Evolutionary conservation across 2,113 vertebrate species (phyloP).

Genomic region (Sinocyclocheilus rhinocerous): DNA sequence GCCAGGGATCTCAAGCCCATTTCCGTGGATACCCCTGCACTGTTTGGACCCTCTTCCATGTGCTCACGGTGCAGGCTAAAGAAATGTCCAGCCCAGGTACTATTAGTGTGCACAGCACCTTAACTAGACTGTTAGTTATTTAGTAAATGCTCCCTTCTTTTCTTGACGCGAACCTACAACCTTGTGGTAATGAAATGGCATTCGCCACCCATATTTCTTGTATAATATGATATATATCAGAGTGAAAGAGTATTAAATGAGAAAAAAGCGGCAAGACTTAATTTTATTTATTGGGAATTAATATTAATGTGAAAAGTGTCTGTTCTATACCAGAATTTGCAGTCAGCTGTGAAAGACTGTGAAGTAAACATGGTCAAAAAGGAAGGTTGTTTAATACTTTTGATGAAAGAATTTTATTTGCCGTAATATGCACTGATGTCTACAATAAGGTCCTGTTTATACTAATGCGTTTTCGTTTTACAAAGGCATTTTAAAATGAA

Average conservation of each 20-base stretch:
- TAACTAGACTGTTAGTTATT: background rate
- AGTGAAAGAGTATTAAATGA: background rate
- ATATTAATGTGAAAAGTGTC: too few relatives aligned
- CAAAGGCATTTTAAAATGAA: too few relatives aligned
- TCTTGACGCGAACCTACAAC: background rate
- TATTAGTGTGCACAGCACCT: background rate
- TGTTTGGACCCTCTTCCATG: conserved; percentile 90
- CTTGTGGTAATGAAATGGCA: background rate
- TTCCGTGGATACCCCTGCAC: conserved; percentile 88
- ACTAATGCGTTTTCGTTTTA: too few relatives aligned
- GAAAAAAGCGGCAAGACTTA: too few relatives aligned
- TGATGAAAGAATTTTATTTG: background rate
- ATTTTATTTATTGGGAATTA: too few relatives aligned
- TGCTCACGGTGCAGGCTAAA: conserved; percentile 84
- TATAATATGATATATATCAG: background rate
- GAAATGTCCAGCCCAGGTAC: conserved; percentile 60
- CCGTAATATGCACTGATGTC: background rate
- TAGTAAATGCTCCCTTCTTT: background rate
- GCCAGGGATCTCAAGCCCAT: conserved; percentile 83
- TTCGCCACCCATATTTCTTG: background rate
- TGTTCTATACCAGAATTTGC: too few relatives aligned
- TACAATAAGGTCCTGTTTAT: background rate
- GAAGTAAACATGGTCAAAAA: too few relatives aligned
- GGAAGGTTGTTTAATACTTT: background rate
- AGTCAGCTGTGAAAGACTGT: too few relatives aligned